Evolutionary conservation across 2,113 vertebrate species (phyloP).

Genomic region (Lynx canadensis): DNA sequence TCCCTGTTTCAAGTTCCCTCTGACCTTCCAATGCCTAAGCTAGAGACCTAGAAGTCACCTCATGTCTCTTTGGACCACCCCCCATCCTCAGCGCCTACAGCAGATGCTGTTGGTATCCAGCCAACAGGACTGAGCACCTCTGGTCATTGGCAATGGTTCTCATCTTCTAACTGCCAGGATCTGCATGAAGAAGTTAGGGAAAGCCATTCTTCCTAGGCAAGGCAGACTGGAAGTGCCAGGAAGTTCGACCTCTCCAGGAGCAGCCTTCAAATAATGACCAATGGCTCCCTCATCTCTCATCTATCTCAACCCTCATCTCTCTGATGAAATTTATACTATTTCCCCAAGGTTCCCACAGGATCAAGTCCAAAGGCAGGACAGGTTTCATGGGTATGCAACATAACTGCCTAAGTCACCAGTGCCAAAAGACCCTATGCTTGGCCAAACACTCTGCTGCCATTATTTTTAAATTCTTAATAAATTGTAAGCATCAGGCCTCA

Average conservation of each 20-base stretch:
- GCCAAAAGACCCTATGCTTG: not conserved
- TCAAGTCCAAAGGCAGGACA: not conserved
- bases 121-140: not conserved
- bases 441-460: not conserved
- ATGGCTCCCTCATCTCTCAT: not conserved
- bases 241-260: not conserved
- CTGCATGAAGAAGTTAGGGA: not conserved
- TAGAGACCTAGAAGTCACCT: not conserved
- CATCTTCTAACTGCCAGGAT: not conserved
- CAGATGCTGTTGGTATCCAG: not conserved
- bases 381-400: fast-evolving
- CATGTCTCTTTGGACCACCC: not conserved
- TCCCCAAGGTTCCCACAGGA: not conserved
- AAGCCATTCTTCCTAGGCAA: not conserved
- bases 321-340: not conserved
- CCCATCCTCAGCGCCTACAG: not conserved
- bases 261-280: not conserved
- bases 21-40: not conserved
- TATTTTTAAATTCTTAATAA: not conserved
- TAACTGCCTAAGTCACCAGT: too few relatives aligned
- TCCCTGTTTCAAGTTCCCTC: not conserved
- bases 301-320: too few relatives aligned
- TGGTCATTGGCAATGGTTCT: not conserved
- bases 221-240: not conserved
- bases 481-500: not conserved